A percentile compares a stretch with the other conserved stretches of the same genome.
phyloP scores from a whole-genome alignment of 2,797 vertebrate genomes.

The Phaenicophaeus curvirostris region DNA sequence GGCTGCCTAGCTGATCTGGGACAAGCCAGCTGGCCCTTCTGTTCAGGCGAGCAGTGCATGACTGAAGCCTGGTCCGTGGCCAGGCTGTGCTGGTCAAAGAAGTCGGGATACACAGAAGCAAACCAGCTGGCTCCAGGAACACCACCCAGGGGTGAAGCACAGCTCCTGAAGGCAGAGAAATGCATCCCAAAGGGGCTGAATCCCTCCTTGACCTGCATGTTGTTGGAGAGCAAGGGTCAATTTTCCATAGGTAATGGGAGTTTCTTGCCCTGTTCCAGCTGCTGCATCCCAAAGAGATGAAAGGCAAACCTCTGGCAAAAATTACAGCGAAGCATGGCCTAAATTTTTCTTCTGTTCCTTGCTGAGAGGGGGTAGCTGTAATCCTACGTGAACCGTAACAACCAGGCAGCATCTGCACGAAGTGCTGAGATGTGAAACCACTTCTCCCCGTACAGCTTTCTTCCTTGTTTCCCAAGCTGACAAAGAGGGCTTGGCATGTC shows the following conservation, averaged over 20 bases:
- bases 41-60: background rate
- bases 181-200: background rate
- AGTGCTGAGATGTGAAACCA: background rate
- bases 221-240: background rate
- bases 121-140: constrained; percentile 1
- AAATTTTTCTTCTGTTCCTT: background rate
- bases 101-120: background rate
- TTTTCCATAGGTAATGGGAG: background rate
- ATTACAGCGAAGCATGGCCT: background rate
- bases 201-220: background rate
- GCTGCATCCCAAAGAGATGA: constrained; percentile 5
- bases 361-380: constrained; percentile 4
- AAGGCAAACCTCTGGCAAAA: constrained; percentile 8
- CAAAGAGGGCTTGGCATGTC: background rate
- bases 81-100: background rate
- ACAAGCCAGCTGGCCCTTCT: background rate
- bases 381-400: background rate
- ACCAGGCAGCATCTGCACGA: background rate
- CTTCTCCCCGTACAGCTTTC: background rate
- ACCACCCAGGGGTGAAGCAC: accelerated
- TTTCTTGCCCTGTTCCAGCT: background rate
- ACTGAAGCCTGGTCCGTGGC: background rate
- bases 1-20: background rate
- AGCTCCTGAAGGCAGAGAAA: background rate
- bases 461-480: background rate